Percentiles rank a stretch among this genome's conserved stretches.
These are phyloP conservation scores for Xenentodon cancila DNA, from an alignment of 2,797 vertebrate genomes.

Conservation along the genomic window DNA sequence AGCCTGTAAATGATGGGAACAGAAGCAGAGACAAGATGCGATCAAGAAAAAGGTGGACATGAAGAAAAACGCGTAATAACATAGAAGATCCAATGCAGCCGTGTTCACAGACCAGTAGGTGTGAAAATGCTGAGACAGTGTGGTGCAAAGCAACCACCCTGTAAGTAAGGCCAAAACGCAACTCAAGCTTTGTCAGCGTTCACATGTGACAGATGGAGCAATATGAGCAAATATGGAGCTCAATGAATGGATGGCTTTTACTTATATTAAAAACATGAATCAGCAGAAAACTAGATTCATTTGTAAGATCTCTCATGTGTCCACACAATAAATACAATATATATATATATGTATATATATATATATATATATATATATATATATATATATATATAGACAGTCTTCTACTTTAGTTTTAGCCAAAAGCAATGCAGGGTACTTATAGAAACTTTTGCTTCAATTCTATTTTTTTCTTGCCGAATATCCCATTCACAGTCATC, in stretches of 20 bases:
- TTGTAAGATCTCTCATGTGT: not conserved
- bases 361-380: not conserved
- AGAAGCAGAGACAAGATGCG: not conserved
- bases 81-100: constrained; percentile 3
- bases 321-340: too few relatives aligned
- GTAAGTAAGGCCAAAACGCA: constrained; percentile 3
- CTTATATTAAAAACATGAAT: not conserved
- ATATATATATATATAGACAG: not conserved
- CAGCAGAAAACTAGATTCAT: not conserved
- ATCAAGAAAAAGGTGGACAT: not conserved
- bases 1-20: constrained; percentile 11
- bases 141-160: constrained; percentile 1
- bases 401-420: constrained; percentile 37
- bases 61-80: constrained; percentile 4
- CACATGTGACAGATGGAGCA: constrained; percentile 3
- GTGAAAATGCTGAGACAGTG: constrained; percentile 10
- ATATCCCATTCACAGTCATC: constrained; percentile 21
- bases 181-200: constrained; percentile 1
- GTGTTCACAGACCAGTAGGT: constrained; percentile 6
- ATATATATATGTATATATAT: not conserved
- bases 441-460: constrained; percentile 32
- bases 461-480: not conserved
- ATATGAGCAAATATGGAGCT: not conserved
- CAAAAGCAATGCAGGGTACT: constrained; percentile 41
- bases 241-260: constrained; percentile 6